phyloP scores from a whole-genome alignment of 2,888 invertebrate species.

The Drosophila incognita region DNA sequence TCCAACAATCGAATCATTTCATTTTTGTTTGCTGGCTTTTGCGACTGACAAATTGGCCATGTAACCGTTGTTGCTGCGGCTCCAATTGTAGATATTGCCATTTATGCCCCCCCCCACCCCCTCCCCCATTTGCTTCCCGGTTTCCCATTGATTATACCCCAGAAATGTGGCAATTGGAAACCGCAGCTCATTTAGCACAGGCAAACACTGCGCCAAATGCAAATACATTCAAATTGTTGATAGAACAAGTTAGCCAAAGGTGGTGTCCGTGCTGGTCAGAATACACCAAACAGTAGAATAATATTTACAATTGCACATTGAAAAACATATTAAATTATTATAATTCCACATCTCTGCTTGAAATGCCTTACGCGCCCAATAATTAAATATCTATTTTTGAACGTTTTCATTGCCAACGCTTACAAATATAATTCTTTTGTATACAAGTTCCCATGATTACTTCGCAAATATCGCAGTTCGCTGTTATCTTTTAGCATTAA shows the following conservation, averaged over 20 bases:
- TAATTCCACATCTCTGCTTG: neutral
- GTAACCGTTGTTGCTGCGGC: constrained; percentile 1
- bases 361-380: neutral
- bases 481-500: constrained; percentile 25
- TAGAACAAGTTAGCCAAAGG: constrained; percentile 1
- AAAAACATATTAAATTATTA: neutral
- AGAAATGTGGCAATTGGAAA: constrained; percentile 3
- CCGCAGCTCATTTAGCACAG: constrained; percentile 25
- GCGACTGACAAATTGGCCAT: constrained; percentile 10
- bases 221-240: constrained; percentile 12
- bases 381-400: neutral
- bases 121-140: neutral
- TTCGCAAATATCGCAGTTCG: constrained; percentile 13
- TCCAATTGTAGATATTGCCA: constrained; percentile 10
- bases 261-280: neutral
- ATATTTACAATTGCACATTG: constrained; percentile 7
- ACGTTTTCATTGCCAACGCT: neutral
- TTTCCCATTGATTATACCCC: constrained; percentile 1
- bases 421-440: neutral
- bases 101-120: too few species aligned
- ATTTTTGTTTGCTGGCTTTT: constrained; percentile 7
- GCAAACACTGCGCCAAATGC: neutral
- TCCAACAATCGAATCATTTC: constrained; percentile 23
- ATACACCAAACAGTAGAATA: neutral
- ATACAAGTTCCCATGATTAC: neutral